These are phyloP conservation scores for Drosophila emarginata DNA, from an alignment of 2,888 invertebrate genomes.

Conservation along the genomic window DNA sequence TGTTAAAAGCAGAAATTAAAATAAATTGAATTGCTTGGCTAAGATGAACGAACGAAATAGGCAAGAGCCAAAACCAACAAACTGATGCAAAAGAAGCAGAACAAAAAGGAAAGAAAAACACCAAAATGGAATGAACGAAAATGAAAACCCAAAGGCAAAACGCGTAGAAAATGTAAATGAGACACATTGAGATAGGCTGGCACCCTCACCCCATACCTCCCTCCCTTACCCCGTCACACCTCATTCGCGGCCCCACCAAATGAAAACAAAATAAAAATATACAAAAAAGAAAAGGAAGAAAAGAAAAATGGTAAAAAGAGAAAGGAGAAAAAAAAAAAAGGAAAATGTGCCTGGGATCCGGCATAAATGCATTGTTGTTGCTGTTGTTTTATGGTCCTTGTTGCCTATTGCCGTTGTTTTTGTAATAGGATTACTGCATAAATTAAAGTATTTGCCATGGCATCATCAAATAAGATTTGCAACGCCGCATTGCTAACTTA, in stretches of 20 bases:
- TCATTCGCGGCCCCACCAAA: conserved; percentile 47
- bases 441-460: conserved; percentile 77
- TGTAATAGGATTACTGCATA: conserved; percentile 78
- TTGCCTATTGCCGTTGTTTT: conserved; percentile 49
- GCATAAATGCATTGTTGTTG: conserved; percentile 52
- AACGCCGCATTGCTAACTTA: conserved; percentile 32
- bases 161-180: conserved; percentile 73
- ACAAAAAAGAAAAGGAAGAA: neutral
- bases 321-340: conserved; percentile 29
- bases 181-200: conserved; percentile 44
- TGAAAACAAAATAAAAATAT: conserved; percentile 62
- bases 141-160: conserved; percentile 50
- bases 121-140: conserved; percentile 19
- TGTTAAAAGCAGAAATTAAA: conserved; percentile 78
- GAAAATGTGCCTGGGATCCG: conserved; percentile 35
- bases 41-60: conserved; percentile 58
- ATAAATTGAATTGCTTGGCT: conserved; percentile 76
- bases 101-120: conserved; percentile 16
- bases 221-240: neutral
- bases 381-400: conserved; percentile 32
- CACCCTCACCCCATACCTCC: neutral
- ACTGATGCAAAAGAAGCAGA: conserved; percentile 12
- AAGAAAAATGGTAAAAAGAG: conserved; percentile 3
- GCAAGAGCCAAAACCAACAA: conserved; percentile 35
- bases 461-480: conserved; percentile 77